Conservation (phyloP, 2,888 invertebrate species). For the Cynaeus angustus region DNA sequence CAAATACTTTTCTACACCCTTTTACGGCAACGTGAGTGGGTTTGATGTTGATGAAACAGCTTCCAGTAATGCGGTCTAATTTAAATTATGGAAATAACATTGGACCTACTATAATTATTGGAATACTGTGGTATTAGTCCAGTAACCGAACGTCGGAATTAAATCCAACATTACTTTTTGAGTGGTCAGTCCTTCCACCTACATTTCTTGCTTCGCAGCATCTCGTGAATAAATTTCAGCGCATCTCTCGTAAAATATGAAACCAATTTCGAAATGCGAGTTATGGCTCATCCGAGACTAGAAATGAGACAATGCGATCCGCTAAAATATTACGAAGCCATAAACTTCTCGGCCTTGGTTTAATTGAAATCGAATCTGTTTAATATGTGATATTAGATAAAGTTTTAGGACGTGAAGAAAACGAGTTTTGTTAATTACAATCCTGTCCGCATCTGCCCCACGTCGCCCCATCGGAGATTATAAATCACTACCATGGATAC, state of each 20-base stretch:
- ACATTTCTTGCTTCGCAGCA: neutral
- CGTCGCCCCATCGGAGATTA: conserved; percentile 54
- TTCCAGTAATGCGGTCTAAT: too few species aligned
- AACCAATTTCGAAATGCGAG: conserved; percentile 7
- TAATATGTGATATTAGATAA: conserved; percentile 45
- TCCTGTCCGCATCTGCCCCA: conserved; percentile 50
- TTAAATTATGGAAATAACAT: too few species aligned
- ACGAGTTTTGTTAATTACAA: conserved; percentile 48
- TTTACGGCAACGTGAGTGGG: too few species aligned
- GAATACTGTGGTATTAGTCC: too few species aligned
- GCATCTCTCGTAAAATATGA: conserved; percentile 27
- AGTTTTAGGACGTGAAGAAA: conserved; percentile 31
- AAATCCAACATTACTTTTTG: too few species aligned
- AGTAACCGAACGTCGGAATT: too few species aligned
- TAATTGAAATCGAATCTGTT: conserved; percentile 40
- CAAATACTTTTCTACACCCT: too few species aligned
- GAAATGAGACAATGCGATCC: conserved; percentile 13
- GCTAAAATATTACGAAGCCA: neutral
- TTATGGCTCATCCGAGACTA: conserved; percentile 9
- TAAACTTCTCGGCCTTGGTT: conserved; percentile 20
- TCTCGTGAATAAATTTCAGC: conserved; percentile 1
- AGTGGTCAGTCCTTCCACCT: conserved; percentile 1
- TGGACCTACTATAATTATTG: too few species aligned
- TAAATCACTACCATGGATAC: conserved; percentile 60
- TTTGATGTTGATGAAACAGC: too few species aligned